Percentiles rank a stretch among this genome's conserved stretches.
These are phyloP conservation scores for Neria commutata DNA, from an alignment of 2,888 invertebrate genomes.

Conservation along the genomic window DNA sequence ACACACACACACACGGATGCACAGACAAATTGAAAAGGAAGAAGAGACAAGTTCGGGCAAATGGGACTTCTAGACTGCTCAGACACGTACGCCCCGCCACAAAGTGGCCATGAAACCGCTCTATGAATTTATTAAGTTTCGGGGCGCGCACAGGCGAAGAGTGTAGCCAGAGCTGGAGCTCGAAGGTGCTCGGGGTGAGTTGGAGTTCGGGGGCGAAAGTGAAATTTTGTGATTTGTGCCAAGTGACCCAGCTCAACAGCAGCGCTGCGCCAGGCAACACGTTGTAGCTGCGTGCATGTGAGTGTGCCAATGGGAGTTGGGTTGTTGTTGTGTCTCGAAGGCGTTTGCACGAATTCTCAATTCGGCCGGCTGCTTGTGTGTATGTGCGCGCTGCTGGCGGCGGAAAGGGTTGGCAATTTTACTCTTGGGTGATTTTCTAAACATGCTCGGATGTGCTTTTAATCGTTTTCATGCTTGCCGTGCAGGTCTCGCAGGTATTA, in stretches of 20 bases:
- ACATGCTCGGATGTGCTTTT: neutral
- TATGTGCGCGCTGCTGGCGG: neutral
- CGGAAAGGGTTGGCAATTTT: neutral
- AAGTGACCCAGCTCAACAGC: neutral
- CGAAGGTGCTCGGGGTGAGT: no score
- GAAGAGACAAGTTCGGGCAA: neutral
- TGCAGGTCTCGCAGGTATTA: conserved; percentile 40
- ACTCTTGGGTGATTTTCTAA: conserved; percentile 1
- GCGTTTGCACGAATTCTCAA: neutral
- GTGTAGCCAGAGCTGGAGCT: no score
- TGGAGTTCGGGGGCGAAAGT: no score
- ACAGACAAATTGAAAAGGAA: neutral
- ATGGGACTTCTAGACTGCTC: conserved; percentile 5
- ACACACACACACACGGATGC: conserved; percentile 8
- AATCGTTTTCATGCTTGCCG: conserved; percentile 1
- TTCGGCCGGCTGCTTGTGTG: neutral
- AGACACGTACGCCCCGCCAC: conserved; percentile 1
- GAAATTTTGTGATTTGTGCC: conserved; percentile 1
- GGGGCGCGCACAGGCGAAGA: no score
- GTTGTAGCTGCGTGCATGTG: neutral
- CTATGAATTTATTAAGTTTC: conserved; percentile 47
- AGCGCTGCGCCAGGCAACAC: neutral
- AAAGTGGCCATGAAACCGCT: conserved; percentile 17
- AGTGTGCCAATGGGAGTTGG: neutral
- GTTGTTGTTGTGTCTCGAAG: neutral